Base-by-base conservation (phyloP, 1,140 invertebrate genomes). In the Drosophila virilis region DNA sequence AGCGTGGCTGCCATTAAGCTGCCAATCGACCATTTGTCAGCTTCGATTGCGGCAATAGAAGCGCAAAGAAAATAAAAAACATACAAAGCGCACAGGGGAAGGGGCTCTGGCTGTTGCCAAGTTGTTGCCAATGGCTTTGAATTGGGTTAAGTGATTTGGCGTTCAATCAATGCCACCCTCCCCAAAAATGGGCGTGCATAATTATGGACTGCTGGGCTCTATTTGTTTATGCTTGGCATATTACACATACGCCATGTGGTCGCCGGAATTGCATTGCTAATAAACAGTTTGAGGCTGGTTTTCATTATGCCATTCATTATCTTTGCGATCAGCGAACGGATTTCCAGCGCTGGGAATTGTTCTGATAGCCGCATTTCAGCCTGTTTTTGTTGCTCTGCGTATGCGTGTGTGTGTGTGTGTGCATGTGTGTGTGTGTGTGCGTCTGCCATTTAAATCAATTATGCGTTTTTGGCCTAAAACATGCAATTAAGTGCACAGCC, bases 131-230 rank as follows among this genome's bases (percentile, higher is more conserved):
- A 86, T 65, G 58, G 52, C 66, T 86, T 81, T 61, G 74, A 81
- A 78, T 86, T 86, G 78, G 82, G 82, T 85, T 85, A 85, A 85
- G 81, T 85, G 78, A 75, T 75, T 74, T 85, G 81, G 74, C 78
- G 76, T 86, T 85, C 78, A 75, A 86, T 86, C 82, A 81, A 81
- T 77, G 77, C 59, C 17, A 40, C 51, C 17, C 73, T 46, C 45
- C 8, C 15, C 22, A 0, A 28, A 32, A 22, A 32, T 8, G 51
- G 57, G 69, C 65, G 54, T 60, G 12, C 37, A 86, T 74, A 85
- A 86, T 80, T 85, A 77, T 67, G 69, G 68, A 66, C 60, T 84
- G 46, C 66, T 37, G 77, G 32, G n/a, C 50, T 37, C 68, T 77
- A 66, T 85, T 85, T 84, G 77, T 71, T 68, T 77, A 67, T 81